Evolutionary conservation across 2,797 vertebrate genomes (phyloP).

Genomic region (Artibeus lituratus): DNA sequence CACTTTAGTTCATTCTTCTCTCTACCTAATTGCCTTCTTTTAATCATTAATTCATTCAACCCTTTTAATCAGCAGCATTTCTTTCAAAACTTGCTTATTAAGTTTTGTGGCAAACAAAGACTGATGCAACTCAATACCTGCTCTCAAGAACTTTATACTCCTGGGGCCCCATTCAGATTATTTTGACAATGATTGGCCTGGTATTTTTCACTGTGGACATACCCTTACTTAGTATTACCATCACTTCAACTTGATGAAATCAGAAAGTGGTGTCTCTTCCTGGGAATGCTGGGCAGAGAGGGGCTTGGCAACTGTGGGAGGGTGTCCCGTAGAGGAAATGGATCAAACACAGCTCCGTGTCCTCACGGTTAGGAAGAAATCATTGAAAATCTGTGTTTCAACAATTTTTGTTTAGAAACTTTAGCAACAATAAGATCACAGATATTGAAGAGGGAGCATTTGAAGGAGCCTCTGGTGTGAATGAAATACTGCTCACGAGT

Average conservation of each 20-base stretch:
- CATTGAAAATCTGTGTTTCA: slow-evolving; percentile 33
- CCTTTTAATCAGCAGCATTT: background rate
- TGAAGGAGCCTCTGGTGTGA: slow-evolving; percentile 94
- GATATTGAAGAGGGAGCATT: slow-evolving; percentile 98
- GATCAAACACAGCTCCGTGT: background rate
- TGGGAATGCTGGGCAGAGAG: background rate
- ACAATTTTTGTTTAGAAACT: slow-evolving; percentile 86
- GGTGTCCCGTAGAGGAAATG: background rate
- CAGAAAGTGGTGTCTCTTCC: background rate
- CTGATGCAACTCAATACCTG: background rate
- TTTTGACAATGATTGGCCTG: background rate
- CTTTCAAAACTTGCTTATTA: background rate
- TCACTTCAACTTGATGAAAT: background rate
- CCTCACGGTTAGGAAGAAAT: background rate
- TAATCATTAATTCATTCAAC: background rate
- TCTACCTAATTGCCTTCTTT: background rate
- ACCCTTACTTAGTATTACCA: too few relatives aligned
- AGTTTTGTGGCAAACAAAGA: background rate
- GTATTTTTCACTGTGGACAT: background rate
- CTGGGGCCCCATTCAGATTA: background rate
- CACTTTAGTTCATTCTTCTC: background rate
- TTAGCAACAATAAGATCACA: slow-evolving; percentile 98
- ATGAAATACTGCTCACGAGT: slow-evolving; percentile 94
- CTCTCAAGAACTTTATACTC: background rate
- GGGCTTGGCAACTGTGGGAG: background rate